These are phyloP conservation scores for Caenorhabditis angaria DNA, from an alignment of 2,888 invertebrate genomes.

Conservation along the genomic window DNA sequence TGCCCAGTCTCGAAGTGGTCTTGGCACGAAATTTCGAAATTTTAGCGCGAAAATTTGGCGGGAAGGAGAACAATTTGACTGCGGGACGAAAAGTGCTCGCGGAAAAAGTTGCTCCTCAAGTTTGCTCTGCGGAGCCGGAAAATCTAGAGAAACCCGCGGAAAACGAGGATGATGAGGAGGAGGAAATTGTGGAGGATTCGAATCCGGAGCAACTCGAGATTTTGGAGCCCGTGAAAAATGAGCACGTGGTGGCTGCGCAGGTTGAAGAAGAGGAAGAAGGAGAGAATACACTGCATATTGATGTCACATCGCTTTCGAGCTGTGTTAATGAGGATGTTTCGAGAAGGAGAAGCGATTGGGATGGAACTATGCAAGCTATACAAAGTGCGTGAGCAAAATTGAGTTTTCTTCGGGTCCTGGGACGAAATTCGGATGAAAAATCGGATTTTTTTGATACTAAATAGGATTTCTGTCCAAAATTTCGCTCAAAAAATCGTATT, in stretches of 20 bases:
- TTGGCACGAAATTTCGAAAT: slow-evolving; percentile 17
- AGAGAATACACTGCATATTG: background rate
- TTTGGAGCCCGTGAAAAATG: background rate
- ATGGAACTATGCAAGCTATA: background rate
- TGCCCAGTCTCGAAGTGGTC: slow-evolving; percentile 18
- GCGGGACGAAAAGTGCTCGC: background rate
- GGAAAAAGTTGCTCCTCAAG: background rate
- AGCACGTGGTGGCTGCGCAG: background rate
- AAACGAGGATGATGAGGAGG: slow-evolving; percentile 10
- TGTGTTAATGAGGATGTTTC: background rate
- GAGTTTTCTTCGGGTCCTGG: too few relatives aligned
- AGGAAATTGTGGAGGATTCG: slow-evolving; percentile 30
- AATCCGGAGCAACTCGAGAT: slow-evolving; percentile 10
- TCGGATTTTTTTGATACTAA: too few relatives aligned
- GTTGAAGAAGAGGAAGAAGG: too few relatives aligned
- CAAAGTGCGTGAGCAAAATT: background rate
- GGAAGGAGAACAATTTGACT: slow-evolving; percentile 4
- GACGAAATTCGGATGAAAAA: too few relatives aligned
- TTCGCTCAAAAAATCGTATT: too few relatives aligned
- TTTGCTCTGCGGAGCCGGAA: background rate
- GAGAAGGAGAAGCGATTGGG: background rate
- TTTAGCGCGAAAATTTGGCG: slow-evolving; percentile 2
- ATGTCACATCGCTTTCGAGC: background rate
- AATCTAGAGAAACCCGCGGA: background rate
- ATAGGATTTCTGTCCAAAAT: too few relatives aligned